Evolutionary conservation across 1,140 invertebrate genomes (phyloP).

Genomic region (Penaeus japonicus): DNA sequence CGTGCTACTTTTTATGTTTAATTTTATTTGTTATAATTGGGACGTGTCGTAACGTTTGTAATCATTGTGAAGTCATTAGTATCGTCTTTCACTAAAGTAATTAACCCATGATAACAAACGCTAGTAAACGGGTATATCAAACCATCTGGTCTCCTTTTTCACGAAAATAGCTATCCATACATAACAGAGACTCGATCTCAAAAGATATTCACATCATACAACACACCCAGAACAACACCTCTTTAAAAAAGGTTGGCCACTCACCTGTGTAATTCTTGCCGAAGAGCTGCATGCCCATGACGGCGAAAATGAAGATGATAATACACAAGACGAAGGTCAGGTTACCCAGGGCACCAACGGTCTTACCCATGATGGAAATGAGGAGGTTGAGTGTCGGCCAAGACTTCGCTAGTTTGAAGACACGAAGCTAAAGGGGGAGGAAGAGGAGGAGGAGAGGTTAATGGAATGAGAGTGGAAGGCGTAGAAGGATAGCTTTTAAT

Average conservation of each 20-base stretch:
- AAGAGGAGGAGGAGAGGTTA: neutral
- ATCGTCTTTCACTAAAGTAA: too few relatives aligned
- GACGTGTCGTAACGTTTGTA: too few relatives aligned
- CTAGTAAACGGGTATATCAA: too few relatives aligned
- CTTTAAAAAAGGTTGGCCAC: conserved; percentile 52
- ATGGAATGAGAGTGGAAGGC: neutral
- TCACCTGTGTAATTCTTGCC: conserved; percentile 89
- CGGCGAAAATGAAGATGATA: conserved; percentile 98
- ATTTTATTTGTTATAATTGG: too few relatives aligned
- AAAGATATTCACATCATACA: conserved; percentile 35
- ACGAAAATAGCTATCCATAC: neutral
- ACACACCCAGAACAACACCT: neutral
- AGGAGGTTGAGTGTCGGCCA: conserved; percentile 98
- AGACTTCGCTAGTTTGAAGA: conserved; percentile 99
- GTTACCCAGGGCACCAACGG: conserved; percentile 97
- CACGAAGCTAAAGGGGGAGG: conserved; percentile 82
- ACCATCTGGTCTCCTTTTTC: neutral
- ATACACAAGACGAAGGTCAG: conserved; percentile 96
- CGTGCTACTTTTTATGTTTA: too few relatives aligned
- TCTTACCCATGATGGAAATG: conserved; percentile 98
- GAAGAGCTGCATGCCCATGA: conserved; percentile 98
- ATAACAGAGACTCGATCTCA: neutral
- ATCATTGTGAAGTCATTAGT: too few relatives aligned
- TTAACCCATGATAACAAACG: too few relatives aligned
- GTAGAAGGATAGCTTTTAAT: neutral